Conservation (phyloP, 2,797 vertebrate genomes). For the Myripristis murdjan region DNA sequence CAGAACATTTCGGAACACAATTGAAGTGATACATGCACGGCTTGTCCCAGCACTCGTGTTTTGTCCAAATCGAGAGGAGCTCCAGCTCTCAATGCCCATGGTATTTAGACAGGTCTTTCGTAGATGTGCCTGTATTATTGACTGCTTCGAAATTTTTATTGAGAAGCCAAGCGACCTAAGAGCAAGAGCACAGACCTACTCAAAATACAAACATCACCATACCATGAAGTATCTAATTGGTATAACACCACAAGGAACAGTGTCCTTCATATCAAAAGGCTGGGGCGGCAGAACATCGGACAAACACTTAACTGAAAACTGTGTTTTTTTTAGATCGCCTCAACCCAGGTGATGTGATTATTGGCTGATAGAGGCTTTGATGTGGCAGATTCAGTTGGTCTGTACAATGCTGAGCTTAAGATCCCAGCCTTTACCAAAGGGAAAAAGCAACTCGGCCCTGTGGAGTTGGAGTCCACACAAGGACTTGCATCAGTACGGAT, state of each 20-base stretch:
- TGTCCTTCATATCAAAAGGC: slow-evolving; percentile 32
- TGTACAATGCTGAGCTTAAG: slow-evolving; percentile 34
- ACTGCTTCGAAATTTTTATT: slow-evolving; percentile 25
- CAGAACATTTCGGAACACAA: slow-evolving; percentile 11
- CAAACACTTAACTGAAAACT: slow-evolving; percentile 17
- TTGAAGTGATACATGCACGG: slow-evolving; percentile 7
- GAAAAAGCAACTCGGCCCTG: slow-evolving; percentile 29
- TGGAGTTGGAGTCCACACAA: slow-evolving; percentile 36
- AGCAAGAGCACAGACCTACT: slow-evolving; percentile 28
- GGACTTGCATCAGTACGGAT: slow-evolving; percentile 18
- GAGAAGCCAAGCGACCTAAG: slow-evolving; percentile 3
- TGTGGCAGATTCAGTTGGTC: slow-evolving; percentile 34
- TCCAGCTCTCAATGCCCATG: slow-evolving; percentile 19
- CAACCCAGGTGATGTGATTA: slow-evolving; percentile 36
- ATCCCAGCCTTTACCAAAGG: slow-evolving; percentile 31
- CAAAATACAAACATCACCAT: slow-evolving; percentile 28
- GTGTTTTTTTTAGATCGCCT: slow-evolving; percentile 34
- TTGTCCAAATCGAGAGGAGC: slow-evolving; percentile 23
- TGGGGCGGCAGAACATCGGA: slow-evolving; percentile 29
- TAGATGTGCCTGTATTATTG: slow-evolving; percentile 28
- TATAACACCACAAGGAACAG: slow-evolving; percentile 22
- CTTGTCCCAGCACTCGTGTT: slow-evolving; percentile 18
- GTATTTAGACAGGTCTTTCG: slow-evolving; percentile 28
- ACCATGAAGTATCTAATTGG: slow-evolving; percentile 32
- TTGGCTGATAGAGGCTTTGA: slow-evolving; percentile 30